phyloP scores from a whole-genome alignment of 2,113 vertebrate genomes.

The Phyllopteryx taeniolatus region DNA sequence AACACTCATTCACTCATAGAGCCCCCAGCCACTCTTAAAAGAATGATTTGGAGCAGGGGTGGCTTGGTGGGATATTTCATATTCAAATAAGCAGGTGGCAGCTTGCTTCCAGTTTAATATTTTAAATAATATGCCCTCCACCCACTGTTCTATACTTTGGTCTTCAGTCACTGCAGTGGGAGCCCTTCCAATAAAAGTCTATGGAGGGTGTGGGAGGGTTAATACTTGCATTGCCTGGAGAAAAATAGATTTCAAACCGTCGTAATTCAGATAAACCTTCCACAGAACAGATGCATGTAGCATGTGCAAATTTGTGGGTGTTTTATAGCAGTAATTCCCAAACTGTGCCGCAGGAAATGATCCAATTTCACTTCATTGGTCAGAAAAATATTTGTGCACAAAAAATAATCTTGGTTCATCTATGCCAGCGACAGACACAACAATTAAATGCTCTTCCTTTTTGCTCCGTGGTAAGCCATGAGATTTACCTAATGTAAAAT shows the following conservation, averaged over 20 bases:
- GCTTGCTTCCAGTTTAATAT: conserved; percentile 55
- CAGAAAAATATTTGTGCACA: background rate
- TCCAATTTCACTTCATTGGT: background rate
- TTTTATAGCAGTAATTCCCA: conserved; percentile 13
- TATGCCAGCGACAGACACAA: background rate
- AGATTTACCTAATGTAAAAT: too few relatives aligned
- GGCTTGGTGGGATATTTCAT: background rate
- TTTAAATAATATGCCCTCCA: conserved; percentile 39
- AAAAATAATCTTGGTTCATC: background rate
- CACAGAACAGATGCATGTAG: conserved; percentile 31
- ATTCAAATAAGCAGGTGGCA: conserved; percentile 57
- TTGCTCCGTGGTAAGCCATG: too few relatives aligned
- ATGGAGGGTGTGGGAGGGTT: background rate
- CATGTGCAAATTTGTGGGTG: conserved; percentile 57
- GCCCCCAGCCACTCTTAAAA: conserved; percentile 16
- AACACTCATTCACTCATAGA: conserved; percentile 50
- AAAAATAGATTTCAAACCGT: conserved; percentile 39
- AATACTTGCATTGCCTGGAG: conserved; percentile 16
- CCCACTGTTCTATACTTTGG: conserved; percentile 43
- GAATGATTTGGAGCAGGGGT: conserved; percentile 25
- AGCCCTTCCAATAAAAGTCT: conserved; percentile 32
- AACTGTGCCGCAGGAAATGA: background rate
- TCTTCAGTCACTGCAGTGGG: conserved; percentile 28
- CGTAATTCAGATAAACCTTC: conserved; percentile 27
- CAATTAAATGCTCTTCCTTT: too few relatives aligned